These are phyloP conservation scores for Beris chalybata DNA, from an alignment of 2,888 invertebrate genomes.

Conservation along the genomic window DNA sequence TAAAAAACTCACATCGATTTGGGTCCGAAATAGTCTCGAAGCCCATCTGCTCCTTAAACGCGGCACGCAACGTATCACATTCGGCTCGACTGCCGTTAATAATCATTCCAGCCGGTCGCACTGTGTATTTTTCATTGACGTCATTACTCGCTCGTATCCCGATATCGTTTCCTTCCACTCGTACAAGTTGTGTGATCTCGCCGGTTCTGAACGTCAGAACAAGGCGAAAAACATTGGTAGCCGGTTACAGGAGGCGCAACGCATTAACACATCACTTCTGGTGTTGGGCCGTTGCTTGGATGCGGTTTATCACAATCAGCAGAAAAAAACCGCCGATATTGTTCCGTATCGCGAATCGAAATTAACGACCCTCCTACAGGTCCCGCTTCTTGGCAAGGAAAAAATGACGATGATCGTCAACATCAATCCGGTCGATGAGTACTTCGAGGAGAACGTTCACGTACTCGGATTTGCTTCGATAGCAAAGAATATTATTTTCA, in stretches of 20 bases:
- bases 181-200: constrained; percentile 87
- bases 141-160: constrained; percentile 59
- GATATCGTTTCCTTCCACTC: constrained; percentile 58
- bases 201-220: constrained; percentile 81
- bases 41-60: constrained; percentile 77
- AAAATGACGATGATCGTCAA: constrained; percentile 76
- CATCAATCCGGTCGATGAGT: constrained; percentile 72
- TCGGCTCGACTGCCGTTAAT: constrained; percentile 77
- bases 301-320: constrained; percentile 56
- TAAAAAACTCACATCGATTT: constrained; percentile 56
- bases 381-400: constrained; percentile 67
- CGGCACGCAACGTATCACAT: constrained; percentile 70
- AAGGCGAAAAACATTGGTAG: constrained; percentile 72
- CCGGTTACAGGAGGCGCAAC: constrained; percentile 79
- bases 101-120: constrained; percentile 84
- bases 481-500: constrained; percentile 63
- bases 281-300: constrained; percentile 82
- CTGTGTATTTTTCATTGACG: constrained; percentile 81
- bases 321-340: constrained; percentile 45
- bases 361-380: constrained; percentile 81
- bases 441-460: constrained; percentile 80
- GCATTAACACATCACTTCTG: constrained; percentile 86
- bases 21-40: constrained; percentile 67
- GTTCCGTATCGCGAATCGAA: constrained; percentile 75
- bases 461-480: constrained; percentile 81